phyloP scores from a whole-genome alignment of 1,140 invertebrate genomes.

The Drosophila persimilis region DNA sequence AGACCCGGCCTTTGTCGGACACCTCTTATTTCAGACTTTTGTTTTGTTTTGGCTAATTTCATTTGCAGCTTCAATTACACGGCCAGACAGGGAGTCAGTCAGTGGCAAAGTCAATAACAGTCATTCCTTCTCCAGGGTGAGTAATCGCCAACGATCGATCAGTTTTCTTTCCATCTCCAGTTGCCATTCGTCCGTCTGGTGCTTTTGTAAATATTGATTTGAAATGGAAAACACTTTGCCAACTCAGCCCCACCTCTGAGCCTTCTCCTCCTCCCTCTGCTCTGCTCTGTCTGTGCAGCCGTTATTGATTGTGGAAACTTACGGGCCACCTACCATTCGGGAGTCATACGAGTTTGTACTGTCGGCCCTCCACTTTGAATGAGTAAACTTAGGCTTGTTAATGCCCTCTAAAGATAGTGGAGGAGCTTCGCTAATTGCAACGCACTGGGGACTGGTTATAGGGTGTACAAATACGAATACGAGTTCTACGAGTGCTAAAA shows the following conservation, averaged over 20 bases:
- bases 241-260: constrained; percentile 6
- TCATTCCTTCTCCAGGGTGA: constrained; percentile 8
- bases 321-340: constrained; percentile 3
- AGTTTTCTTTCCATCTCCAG: constrained; percentile 5
- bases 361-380: constrained; percentile 23
- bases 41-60: constrained; percentile 53
- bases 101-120: not conserved
- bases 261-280: no score
- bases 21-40: constrained; percentile 7
- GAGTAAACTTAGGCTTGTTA: constrained; percentile 41
- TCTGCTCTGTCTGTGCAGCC: no score
- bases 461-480: constrained; percentile 11
- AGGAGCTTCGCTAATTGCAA: constrained; percentile 26
- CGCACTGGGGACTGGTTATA: not conserved
- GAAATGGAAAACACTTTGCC: constrained; percentile 36
- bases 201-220: constrained; percentile 45
- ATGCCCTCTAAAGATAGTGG: constrained; percentile 42
- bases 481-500: constrained; percentile 22
- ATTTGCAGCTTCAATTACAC: constrained; percentile 58
- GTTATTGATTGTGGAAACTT: constrained; percentile 31
- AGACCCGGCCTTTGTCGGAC: no score
- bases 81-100: not conserved
- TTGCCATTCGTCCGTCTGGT: not conserved
- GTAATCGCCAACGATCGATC: constrained; percentile 32
- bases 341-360: constrained; percentile 24